Evolutionary conservation across 53 echinoderm and acorn worm species (phyloP), one percentile per base, ranked within the genome.

Genomic region (Paelopatides confundens): DNA sequence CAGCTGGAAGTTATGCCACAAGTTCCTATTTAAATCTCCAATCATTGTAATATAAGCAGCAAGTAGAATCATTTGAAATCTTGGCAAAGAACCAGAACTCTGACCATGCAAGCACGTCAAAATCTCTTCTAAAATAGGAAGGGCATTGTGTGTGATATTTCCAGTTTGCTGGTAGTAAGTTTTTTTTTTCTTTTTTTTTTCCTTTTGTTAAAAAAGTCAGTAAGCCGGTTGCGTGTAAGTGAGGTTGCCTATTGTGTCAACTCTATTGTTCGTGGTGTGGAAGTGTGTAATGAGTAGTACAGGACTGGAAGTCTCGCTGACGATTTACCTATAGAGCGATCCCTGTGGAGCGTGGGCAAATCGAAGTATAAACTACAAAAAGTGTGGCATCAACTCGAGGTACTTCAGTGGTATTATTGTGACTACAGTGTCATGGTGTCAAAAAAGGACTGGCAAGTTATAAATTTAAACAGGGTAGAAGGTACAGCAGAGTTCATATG

Each of bases 41-140:
- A n/a, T n/a, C n/a, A n/a, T n/a, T n/a, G n/a, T 7, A 5, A 36
- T 36, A 43, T 26, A 8, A 23, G 28, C 23, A 23, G 23, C 39
- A 26, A n/a, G 23, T 7, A 26, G n/a, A 46, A 28, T 11, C 17
- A 14, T 26, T 39, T 23, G 26, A 26, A 39, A 74, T 46, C 74
- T 74, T 74, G 74, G 74, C 74, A 74, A 74, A 74, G 47, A 26
- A 74, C 74, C 74, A 74, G 40, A 43, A 11, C 23, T 15, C 5
- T 58, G 24, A 58, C n/a, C 39, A 13, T 23, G 47, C 18, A n/a
- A n/a, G n/a, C n/a, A n/a, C 1, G 74, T 39, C 12, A 39, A 40
- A 74, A 39, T 68, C 32, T 38, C 38, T 74, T 46, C 46, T 74
- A n/a, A 40, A 74, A 74, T 74, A 39, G 74, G 74, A 74, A 74